Evolutionary conservation across 1,140 invertebrate species (phyloP).

Genomic region (Hyphantria cunea): DNA sequence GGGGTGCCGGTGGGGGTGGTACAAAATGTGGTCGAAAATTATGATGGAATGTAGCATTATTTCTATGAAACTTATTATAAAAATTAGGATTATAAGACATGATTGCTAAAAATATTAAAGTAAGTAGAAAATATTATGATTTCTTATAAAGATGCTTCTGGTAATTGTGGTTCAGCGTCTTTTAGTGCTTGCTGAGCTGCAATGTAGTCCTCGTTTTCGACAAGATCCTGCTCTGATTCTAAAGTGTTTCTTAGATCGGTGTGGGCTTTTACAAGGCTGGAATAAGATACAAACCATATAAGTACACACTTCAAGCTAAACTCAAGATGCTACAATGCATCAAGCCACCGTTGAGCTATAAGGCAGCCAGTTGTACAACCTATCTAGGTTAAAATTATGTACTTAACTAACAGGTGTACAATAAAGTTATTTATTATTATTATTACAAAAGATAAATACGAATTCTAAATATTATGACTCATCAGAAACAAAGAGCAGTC

Average conservation of each 20-base stretch:
- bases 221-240: constrained; percentile 88
- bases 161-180: constrained; percentile 86
- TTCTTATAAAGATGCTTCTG: constrained; percentile 45
- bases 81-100: constrained; percentile 69
- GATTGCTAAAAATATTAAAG: constrained; percentile 60
- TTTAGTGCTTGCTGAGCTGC: constrained; percentile 86
- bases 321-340: too few species aligned
- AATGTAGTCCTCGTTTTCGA: constrained; percentile 87
- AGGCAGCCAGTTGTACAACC: too few species aligned
- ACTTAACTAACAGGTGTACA: too few species aligned
- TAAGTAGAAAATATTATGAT: constrained; percentile 48
- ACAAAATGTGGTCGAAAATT: constrained; percentile 30
- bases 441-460: neutral
- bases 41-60: constrained; percentile 70
- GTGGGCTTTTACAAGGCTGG: constrained; percentile 88
- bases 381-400: too few species aligned
- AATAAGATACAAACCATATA: too few species aligned
- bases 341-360: constrained; percentile 34
- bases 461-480: constrained; percentile 3
- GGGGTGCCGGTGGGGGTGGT: constrained; percentile 40
- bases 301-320: too few species aligned
- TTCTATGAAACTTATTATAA: constrained; percentile 56
- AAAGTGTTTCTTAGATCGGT: constrained; percentile 89
- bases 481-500: constrained; percentile 1
- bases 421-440: too few species aligned